Evolutionary conservation across 2,113 vertebrate species (phyloP), one percentile per base, ranked within the genome.

Genomic region (Eptesicus fuscus): DNA sequence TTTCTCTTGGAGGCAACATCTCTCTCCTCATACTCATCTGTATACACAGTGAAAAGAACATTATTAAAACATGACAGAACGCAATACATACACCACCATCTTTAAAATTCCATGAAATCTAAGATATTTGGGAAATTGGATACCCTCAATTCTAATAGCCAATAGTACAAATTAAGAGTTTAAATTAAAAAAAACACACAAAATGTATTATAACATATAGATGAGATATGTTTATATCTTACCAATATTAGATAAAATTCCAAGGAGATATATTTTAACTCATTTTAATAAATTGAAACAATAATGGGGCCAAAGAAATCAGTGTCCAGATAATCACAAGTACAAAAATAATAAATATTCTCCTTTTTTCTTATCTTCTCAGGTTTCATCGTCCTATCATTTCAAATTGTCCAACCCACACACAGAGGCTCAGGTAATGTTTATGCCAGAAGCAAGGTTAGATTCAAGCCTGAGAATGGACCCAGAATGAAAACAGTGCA

Each of bases 51-150:
- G 63, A 71, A 59, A 93, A 93, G 59, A 92, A 89, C 20, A 65
- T 83, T 47, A 83, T n/a, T 61, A 93, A 91, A 90, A 80, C 23
- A 82, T 14, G 22, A 63, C 20, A 49, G 78, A 92, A 40, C 30
- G 5, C 25, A 79, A 79, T 65, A 88, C 9, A 83, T 65, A 84
- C 8, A 35, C 56, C 30, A 78, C 30, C 71, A 51, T 86, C 49
- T 35, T 86, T 83, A 90, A 91, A 93, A 74, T 83, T 16, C 18
- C n/a, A 47, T 83, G 70, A 96, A 86, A 93, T 93, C 23, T 86
- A 63, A 73, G 40, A 40, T 61, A 79, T 70, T 61, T 88, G 37
- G 70, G 77, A 93, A 91, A 86, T 67, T 89, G 42, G 22, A 73
- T 91, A 80, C 20, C 14, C 23, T 87, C 7, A 37, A 47, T 88